A percentile compares a stretch with the other conserved stretches of the same genome.
Evolutionary conservation across 2,797 vertebrate genomes (phyloP).

Genomic region (Phrynocephalus forsythii): DNA sequence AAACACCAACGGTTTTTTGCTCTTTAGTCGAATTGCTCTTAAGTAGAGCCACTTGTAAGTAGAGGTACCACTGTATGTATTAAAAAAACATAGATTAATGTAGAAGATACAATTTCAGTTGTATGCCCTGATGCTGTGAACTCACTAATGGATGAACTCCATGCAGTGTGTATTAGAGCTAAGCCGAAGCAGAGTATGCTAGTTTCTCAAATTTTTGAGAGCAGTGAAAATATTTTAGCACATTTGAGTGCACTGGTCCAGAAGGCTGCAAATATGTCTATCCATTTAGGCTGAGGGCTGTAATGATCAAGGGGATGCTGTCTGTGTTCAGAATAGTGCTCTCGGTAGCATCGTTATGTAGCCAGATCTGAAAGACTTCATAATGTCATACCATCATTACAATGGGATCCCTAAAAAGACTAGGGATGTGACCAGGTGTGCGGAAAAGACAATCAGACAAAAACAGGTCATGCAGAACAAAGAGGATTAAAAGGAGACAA

Average conservation of each 20-base stretch:
- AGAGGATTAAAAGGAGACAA: too few relatives aligned
- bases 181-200: neutral
- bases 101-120: neutral
- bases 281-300: neutral
- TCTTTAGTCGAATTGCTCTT: too few relatives aligned
- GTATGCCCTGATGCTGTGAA: neutral
- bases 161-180: neutral
- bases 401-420: too few relatives aligned
- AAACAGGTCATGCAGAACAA: too few relatives aligned
- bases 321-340: neutral
- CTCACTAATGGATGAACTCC: neutral
- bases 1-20: too few relatives aligned
- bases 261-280: neutral
- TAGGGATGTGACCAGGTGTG: too few relatives aligned
- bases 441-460: too few relatives aligned
- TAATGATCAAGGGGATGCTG: neutral
- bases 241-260: neutral
- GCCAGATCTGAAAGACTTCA: neutral
- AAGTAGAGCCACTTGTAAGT: too few relatives aligned
- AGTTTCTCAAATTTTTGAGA: neutral
- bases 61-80: neutral
- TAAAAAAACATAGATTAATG: neutral
- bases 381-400: neutral
- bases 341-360: neutral
- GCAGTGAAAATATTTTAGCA: neutral